Evolutionary conservation across 2,888 invertebrate species (phyloP).

Genomic region (Enoplolaimus lenunculus): DNA sequence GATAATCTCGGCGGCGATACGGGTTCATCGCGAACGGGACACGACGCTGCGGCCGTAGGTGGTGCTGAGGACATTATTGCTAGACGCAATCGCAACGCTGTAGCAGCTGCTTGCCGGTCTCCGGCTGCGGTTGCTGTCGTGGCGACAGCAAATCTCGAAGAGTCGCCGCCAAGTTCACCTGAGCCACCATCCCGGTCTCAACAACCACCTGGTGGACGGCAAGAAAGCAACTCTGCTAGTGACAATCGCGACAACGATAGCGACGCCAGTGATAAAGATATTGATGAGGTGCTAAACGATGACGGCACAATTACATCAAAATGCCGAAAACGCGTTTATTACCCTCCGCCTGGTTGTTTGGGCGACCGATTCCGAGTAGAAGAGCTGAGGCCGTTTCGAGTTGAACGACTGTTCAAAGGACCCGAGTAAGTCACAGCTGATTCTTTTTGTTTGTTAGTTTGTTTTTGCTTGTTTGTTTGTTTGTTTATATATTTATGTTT

Average conservation of each 20-base stretch:
- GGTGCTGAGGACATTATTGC: too few relatives aligned
- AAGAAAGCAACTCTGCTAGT: not conserved
- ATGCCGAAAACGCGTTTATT: not conserved
- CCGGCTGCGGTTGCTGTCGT: not conserved
- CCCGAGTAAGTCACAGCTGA: conserved; percentile 23
- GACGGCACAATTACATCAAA: not conserved
- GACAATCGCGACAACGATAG: not conserved
- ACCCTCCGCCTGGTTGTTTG: not conserved
- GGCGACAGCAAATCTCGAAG: too few relatives aligned
- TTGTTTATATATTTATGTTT: too few relatives aligned
- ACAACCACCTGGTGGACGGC: too few relatives aligned
- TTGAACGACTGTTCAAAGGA: conserved; percentile 34
- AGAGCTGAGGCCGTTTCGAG: conserved; percentile 34
- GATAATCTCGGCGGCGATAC: not conserved
- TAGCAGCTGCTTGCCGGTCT: too few relatives aligned
- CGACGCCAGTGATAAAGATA: not conserved
- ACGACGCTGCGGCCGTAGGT: not conserved
- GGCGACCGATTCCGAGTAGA: not conserved
- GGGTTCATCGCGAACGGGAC: not conserved
- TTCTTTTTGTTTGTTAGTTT: too few relatives aligned
- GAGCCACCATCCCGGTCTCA: too few relatives aligned
- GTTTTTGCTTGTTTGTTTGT: too few relatives aligned
- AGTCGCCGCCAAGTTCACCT: not conserved
- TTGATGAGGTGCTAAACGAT: not conserved
- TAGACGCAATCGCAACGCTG: too few relatives aligned